Base-by-base conservation (phyloP, 2,113 vertebrate genomes). In the Neofelis nebulosa region DNA sequence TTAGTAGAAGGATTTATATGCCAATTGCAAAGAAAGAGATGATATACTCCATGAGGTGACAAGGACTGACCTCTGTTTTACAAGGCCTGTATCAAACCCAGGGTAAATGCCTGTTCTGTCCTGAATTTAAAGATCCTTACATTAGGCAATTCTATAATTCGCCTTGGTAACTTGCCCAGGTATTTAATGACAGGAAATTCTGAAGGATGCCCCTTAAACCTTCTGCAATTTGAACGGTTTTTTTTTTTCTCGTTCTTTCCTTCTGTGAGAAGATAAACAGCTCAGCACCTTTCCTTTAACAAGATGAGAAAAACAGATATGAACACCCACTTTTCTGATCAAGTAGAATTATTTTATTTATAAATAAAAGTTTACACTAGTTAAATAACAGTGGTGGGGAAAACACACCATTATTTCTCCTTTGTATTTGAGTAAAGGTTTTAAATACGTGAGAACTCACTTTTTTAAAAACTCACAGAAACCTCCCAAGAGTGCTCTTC, bases 261-360 rank as follows among this genome's bases (percentile, higher is more conserved):
- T 91, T 50, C 50, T 50, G 8, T 50, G 73, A 66, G 29, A 87
- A 83, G 36, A 76, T 31, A 9, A 94, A 74, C 8, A 73, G 19
- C 38, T 94, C 18, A 68, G 18, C 4, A 68, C 25, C 36, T 90
- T 73, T n/a, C 57, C 14, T n/a, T 91, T 73, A 93, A 61, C n/a
- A 33, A 96, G 93, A 79, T 66, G 36, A 85, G n/a, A 74, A 84
- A 73, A 85, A 8, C 19, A 61, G 36, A 38, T 27, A 29, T 11
- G 13, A 78, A 57, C 41, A 23, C 29, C 50, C 16, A 61, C 61
- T 71, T 90, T 88, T 3, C 61, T 76, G 29, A 61, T 78, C 74
- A 78, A 76, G 76, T 21, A 73, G 57, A 76, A 66, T 71, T 90
- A 50, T 73, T 96, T 83, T 78, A 86, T 80, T 84, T 95, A n/a